Evolutionary conservation across 1,140 invertebrate genomes (phyloP).

Genomic region (Galleria mellonella): DNA sequence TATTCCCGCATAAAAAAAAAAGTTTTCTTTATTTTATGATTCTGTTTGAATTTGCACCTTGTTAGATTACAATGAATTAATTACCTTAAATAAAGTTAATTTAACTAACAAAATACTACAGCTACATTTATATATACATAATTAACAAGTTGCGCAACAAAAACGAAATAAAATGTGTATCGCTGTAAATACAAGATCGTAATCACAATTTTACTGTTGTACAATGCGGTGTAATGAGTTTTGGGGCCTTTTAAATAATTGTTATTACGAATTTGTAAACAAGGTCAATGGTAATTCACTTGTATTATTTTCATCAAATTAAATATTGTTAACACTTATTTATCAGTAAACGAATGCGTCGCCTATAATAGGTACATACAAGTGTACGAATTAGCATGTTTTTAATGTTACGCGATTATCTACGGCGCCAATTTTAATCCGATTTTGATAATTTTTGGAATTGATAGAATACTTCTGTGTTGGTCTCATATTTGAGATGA

Average conservation of each 20-base stretch:
- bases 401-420: no score
- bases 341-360: no score
- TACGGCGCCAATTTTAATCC: no score
- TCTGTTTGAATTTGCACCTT: no score
- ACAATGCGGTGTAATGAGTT: conserved; percentile 9
- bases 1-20: no score
- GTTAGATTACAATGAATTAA: no score
- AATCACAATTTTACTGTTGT: conserved; percentile 23
- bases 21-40: no score
- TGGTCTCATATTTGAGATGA: no score
- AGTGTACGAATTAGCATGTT: no score
- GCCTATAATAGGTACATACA: no score
- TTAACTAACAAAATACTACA: conserved; percentile 27
- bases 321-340: conserved; percentile 2
- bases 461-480: no score
- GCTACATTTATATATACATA: conserved; percentile 24
- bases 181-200: conserved; percentile 26
- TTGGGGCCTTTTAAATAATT: conserved; percentile 40
- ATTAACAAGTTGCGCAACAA: conserved; percentile 22
- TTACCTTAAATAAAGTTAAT: conserved; percentile 12
- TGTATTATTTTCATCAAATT: conserved; percentile 23
- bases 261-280: conserved; percentile 27
- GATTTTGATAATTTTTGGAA: no score
- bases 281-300: conserved; percentile 29
- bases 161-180: conserved; percentile 40